Evolutionary conservation across 2,113 vertebrate genomes (phyloP), one percentile per base, ranked within the genome.

Genomic region (Amia ocellicauda): DNA sequence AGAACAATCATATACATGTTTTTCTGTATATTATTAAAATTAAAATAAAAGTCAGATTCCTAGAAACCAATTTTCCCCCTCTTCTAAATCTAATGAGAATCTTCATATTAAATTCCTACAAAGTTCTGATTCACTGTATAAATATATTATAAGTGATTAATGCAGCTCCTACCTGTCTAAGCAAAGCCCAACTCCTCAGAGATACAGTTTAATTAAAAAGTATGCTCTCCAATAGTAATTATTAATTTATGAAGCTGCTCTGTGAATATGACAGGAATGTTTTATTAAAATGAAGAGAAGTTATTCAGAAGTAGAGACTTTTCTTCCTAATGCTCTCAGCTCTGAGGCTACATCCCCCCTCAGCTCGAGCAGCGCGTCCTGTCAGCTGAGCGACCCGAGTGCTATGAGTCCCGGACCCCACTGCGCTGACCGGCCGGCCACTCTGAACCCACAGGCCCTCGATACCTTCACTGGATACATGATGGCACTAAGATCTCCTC

Each of bases 91-190:
- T 41, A 55, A 47, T 62, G 43, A 19, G 14, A 40, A 55, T 45
- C 23, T 55, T 56, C 41, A 55, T 55, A 56, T 31, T 66, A 45
- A 58, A 66, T 60, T 62, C 40, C 11, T 24, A 62, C 36, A 47
- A 14, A 55, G 60, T 40, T 61, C 41, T 68, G 54, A 62, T 47
- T 68, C 36, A 28, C n/a, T 45, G 42, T 62, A 68, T 68, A 68
- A 68, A 68, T 62, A 62, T 67, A 66, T 66, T 41, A 59, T 66
- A 68, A 68, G 50, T 56, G 40, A 68, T 68, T 68, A 68, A 56
- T 56, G 59, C 19, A 36, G 57, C 24, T 31, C 53, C 66, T 62
- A 62, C 66, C 59, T 68, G 59, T 50, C 66, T 56, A 43, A 68
- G 66, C 40, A 49, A 55, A 23, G 59, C 42, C 51, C 47, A 56